Evolutionary conservation across 64 coral and sea anemone genomes (phyloP), one percentile per base, ranked within the genome.

Genomic region (Stichodactyla helianthus): DNA sequence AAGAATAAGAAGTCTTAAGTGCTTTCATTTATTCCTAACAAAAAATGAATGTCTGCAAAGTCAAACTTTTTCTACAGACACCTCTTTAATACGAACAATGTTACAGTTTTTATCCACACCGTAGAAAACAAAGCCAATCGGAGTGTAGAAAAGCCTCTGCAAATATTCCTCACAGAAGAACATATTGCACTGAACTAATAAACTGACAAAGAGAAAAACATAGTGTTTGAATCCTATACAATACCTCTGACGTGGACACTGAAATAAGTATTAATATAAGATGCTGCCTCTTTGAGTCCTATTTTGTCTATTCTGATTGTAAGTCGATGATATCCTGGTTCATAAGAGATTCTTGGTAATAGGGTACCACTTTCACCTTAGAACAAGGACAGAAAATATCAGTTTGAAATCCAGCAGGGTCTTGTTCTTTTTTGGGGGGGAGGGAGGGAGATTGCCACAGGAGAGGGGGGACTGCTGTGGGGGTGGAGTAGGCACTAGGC

Each of bases 181-280:
- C 4, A 44, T 35, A 44, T 44, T 44, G 35, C 1, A 44, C 1
- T 44, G 35, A 44, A 44, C 35, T 44, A 44, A 44, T 44, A 44
- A 44, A 44, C 35, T 44, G 35, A 1, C 35, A n/a, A 22, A 65
- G 22, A n/a, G 19, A 18, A 22, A 65, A 27, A 6, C 11, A 74
- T 9, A 31, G 4, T 74, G 7, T 23, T 35, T n/a, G 27, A 74
- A 74, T 18, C 15, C 19, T 0, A 7, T 20, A 19, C 16, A 8
- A 31, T 77, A 96, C 94, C 94, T 96, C 93, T 96, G 26, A 96
- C 88, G 68, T 90, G 91, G 16, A 96, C 59, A 56, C 89, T 90
- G 68, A 96, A 88, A 84, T 89, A 96, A 59, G 87, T 85, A 79
- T 96, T 93, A 44, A 96, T 86, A 55, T 90, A 90, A 23, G 86